A percentile compares a stretch with the other conserved stretches of the same genome.
Conservation (phyloP, 2,888 invertebrate species). For the Crossocerus cetratus region DNA sequence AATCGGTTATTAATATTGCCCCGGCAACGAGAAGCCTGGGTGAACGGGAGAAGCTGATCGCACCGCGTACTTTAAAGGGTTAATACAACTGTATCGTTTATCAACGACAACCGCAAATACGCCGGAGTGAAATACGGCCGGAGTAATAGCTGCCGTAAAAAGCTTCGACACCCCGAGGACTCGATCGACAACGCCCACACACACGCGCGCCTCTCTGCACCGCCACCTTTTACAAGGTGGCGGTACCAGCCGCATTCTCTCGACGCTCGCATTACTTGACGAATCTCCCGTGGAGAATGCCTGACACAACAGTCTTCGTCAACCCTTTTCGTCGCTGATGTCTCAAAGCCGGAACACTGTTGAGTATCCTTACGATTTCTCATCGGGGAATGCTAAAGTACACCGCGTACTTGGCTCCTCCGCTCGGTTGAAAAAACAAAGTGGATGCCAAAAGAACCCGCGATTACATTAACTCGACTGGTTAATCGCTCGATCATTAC, state of each 20-base stretch:
- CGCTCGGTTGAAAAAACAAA: no score
- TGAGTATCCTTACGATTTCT: no score
- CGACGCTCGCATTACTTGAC: not conserved
- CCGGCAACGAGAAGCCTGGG: slow-evolving; percentile 26
- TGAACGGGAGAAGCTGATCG: slow-evolving; percentile 16
- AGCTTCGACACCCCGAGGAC: slow-evolving; percentile 62
- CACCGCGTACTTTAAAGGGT: slow-evolving; percentile 45
- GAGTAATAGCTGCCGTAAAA: slow-evolving; percentile 63
- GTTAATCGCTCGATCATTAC: no score
- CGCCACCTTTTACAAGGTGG: no score
- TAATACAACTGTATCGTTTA: slow-evolving; percentile 68
- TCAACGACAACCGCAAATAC: slow-evolving; percentile 70
- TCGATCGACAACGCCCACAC: slow-evolving; percentile 70
- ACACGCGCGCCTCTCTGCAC: slow-evolving; percentile 24
- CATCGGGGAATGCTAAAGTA: no score
- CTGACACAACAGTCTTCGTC: no score
- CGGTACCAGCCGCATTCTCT: no score
- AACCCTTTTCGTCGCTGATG: no score
- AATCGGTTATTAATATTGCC: slow-evolving; percentile 53
- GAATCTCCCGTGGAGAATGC: not conserved
- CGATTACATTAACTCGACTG: no score
- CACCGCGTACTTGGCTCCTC: no score
- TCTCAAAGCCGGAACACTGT: no score
- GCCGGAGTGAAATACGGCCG: slow-evolving; percentile 67
- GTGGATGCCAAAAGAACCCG: no score